Percentiles rank a stretch among this genome's conserved stretches.
phyloP scores from a whole-genome alignment of 30 jellyfish, hydroid and myxozoan species.

The Aurelia aurita complex sp. Pacific region DNA sequence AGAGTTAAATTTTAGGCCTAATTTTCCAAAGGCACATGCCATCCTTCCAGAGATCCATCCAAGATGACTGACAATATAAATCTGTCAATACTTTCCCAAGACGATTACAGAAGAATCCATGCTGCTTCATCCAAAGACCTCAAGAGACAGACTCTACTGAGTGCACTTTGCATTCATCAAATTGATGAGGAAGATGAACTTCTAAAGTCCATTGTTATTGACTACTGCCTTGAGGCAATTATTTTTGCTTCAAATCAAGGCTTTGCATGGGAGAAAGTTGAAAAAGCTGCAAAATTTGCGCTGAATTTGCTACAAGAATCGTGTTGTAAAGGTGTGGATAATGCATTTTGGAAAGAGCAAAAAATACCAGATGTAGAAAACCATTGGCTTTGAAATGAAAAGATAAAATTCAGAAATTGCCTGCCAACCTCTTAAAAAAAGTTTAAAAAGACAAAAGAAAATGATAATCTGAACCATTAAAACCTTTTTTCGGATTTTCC shows the following conservation, averaged over 20 bases:
- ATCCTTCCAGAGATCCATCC: background rate
- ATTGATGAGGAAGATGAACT: constrained; percentile 42
- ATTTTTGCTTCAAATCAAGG: constrained; percentile 31
- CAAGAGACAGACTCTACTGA: constrained; percentile 1
- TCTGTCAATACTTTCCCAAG: background rate
- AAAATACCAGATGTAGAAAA: no score
- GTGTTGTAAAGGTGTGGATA: constrained; percentile 24
- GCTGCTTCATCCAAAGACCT: background rate
- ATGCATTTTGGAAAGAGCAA: background rate
- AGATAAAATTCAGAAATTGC: no score
- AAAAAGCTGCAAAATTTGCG: constrained; percentile 1
- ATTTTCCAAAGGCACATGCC: no score
- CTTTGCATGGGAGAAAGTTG: constrained; percentile 37
- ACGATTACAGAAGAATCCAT: background rate
- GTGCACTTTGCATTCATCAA: constrained; percentile 3
- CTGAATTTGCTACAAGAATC: constrained; percentile 21
- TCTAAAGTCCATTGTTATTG: constrained; percentile 14
- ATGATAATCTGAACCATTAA: no score
- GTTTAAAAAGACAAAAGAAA: no score
- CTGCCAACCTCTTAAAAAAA: no score
- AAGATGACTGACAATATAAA: constrained; percentile 4
- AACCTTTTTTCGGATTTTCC: no score
- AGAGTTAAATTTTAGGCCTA: no score
- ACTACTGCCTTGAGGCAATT: constrained; percentile 33
- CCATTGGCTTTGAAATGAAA: no score